Conservation (phyloP, 2,888 invertebrate species). For the Steinernema carpocapsae region DNA sequence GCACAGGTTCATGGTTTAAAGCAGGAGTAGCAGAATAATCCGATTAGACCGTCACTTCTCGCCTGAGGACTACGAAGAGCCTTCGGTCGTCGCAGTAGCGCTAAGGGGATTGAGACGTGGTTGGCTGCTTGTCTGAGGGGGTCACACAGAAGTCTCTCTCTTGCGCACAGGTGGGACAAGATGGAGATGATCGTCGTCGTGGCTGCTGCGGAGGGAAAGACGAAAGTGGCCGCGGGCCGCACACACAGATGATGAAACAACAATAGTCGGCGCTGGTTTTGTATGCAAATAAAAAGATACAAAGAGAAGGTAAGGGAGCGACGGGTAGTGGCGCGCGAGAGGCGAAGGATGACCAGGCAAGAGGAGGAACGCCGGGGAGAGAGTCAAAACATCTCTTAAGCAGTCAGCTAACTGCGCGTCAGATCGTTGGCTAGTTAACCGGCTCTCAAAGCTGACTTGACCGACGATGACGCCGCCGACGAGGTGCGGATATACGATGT, state of each 20-base stretch:
- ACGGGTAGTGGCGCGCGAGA: slow-evolving; percentile 8
- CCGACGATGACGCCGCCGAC: neutral
- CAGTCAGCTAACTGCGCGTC: neutral
- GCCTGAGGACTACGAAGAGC: neutral
- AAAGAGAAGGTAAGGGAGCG: slow-evolving; percentile 17
- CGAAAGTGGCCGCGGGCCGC: slow-evolving; percentile 32
- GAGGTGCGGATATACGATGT: neutral
- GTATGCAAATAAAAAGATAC: slow-evolving; percentile 35
- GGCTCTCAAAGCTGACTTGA: neutral
- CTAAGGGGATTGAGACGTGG: neutral
- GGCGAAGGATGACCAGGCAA: neutral
- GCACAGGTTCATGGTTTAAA: slow-evolving; percentile 15
- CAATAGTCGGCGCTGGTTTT: slow-evolving; percentile 25
- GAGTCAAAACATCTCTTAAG: slow-evolving; percentile 30
- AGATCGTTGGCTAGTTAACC: neutral
- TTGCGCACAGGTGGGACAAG: neutral
- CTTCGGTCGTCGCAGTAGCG: too few species aligned
- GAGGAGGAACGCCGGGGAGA: neutral
- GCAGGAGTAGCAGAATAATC: neutral
- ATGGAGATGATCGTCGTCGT: neutral
- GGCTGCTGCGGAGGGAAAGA: neutral
- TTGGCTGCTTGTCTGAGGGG: neutral
- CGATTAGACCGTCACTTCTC: neutral
- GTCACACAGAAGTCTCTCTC: neutral
- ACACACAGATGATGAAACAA: slow-evolving; percentile 34